Evolutionary conservation across 2,113 vertebrate genomes (phyloP), one percentile per base, ranked within the genome.

Genomic region (Mobula birostris): DNA sequence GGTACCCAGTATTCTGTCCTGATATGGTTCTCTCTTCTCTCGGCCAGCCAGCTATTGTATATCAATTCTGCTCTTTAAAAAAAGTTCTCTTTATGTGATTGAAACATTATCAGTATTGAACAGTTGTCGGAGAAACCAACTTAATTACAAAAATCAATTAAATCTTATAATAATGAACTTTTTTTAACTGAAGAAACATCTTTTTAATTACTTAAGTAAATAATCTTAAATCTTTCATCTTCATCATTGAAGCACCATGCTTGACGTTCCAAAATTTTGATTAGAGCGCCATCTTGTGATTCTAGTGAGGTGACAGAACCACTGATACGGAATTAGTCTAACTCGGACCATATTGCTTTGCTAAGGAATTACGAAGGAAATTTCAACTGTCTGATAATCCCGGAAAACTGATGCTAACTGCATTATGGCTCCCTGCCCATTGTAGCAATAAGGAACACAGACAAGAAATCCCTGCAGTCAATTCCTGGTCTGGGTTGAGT

Each of bases 231-330:
- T 82, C 80, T 56, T 82, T 19, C 21, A 24, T 3, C 80, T 82
- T 83, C 19, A 83, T 83, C 36, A 24, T 40, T 9, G 19, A 36
- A 48, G 80, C 40, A 83, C 80, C 78, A 36, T 82, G 36, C 40
- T 21, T 36, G 40, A 82, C 14, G 27, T 27, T 87, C 27, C 29
- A 90, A 27, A 90, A 68, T 66, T 90, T 56, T 93, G 91, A 48
- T 74, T 74, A 93, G 70, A 93, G 68, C 66, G 32, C 91, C 91
- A 93, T 76, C 91, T 72, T 74, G 91, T 93, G 91, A 56, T 56
- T 24, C 0, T 76, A 19, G 1, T 92, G 66, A 77, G 74, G 7
- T 1, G 24, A 77, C 24, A 77, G 24, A 77, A 77, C n/a, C 11
- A 15, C 77, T 14, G 77, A 79, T n/a, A 77, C 11, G 14, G 77